These are phyloP conservation scores for Thaumatotibia leucotreta DNA, from an alignment of 1,140 invertebrate species.

Conservation along the genomic window DNA sequence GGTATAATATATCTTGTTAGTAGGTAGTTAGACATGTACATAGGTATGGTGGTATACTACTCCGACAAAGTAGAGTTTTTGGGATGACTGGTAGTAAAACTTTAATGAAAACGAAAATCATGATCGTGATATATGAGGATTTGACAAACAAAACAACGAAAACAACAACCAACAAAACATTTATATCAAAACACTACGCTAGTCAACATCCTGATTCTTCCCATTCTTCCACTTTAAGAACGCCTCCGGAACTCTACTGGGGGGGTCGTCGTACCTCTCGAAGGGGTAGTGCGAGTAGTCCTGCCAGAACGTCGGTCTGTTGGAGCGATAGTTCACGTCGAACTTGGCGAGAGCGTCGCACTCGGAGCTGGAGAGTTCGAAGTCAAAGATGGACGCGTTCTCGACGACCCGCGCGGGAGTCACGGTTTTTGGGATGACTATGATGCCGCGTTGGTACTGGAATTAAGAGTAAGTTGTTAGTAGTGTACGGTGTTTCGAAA, in stretches of 20 bases:
- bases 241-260: conserved; percentile 29
- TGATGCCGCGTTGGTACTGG: conserved; percentile 82
- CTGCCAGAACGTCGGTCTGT: conserved; percentile 41
- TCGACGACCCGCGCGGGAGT: conserved; percentile 82
- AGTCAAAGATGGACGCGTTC: conserved; percentile 86
- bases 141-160: no score
- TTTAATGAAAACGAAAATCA: no score
- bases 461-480: conserved; percentile 29
- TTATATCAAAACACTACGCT: no score
- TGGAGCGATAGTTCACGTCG: conserved; percentile 43
- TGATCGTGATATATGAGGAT: no score
- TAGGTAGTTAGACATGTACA: no score
- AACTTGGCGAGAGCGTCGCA: conserved; percentile 69
- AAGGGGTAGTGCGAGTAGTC: conserved; percentile 51
- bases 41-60: no score
- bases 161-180: no score
- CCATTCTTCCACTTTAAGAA: conserved; percentile 49
- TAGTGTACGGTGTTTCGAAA: no score
- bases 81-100: no score
- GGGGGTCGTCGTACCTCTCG: conserved; percentile 31
- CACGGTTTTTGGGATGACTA: conserved; percentile 87
- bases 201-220: conserved; percentile 46
- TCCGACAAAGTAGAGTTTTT: no score
- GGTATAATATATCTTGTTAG: no score
- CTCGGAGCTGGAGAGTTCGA: conserved; percentile 79